A percentile compares a stretch with the other conserved stretches of the same genome.
These are phyloP conservation scores for Drosophila saltans DNA, from an alignment of 1,140 invertebrate species.

Conservation along the genomic window DNA sequence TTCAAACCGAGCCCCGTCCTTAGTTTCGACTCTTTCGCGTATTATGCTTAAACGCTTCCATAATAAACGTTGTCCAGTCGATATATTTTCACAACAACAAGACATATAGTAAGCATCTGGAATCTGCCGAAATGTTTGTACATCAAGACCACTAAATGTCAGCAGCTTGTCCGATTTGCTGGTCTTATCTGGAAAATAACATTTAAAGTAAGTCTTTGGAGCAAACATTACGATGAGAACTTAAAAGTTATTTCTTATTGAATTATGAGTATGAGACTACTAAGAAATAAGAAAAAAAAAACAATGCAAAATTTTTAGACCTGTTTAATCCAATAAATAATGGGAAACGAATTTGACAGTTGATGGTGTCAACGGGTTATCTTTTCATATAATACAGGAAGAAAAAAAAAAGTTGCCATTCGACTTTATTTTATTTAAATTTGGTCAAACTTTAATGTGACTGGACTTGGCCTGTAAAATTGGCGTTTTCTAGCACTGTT, in stretches of 20 bases:
- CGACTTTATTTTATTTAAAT: no score
- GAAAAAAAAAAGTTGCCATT: no score
- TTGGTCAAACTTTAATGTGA: no score
- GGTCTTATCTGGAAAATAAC: not conserved
- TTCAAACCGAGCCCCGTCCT: not conserved
- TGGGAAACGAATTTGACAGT: no score
- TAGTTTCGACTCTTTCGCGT: not conserved
- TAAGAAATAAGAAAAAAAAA: not conserved
- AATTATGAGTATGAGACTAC: not conserved
- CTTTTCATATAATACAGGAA: no score
- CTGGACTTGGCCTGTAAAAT: no score
- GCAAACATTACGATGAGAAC: not conserved
- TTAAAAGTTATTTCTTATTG: not conserved
- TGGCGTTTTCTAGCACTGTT: conserved; percentile 20
- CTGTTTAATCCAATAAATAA: no score
- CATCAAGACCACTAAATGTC: not conserved
- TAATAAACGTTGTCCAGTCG: not conserved
- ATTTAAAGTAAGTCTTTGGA: not conserved
- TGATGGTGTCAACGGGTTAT: no score
- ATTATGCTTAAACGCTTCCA: not conserved
- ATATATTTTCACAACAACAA: not conserved
- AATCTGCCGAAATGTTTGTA: not conserved
- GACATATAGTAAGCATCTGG: not conserved
- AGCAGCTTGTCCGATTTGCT: not conserved
- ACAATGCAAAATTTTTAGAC: no score